Evolutionary conservation across 2,797 vertebrate genomes (phyloP).

Genomic region (Coluber constrictor): DNA sequence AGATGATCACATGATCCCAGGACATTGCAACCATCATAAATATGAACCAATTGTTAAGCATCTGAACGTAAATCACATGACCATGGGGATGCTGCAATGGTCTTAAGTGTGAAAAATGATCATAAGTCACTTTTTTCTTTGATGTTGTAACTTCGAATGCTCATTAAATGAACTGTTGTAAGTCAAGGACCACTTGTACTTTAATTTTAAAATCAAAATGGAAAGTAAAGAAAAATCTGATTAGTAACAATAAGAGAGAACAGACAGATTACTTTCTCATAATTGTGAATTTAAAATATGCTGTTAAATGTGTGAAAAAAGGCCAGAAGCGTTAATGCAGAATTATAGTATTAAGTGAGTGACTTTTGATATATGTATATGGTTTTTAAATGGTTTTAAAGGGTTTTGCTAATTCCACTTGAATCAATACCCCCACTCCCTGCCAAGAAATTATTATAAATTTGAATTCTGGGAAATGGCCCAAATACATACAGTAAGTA

Average conservation of each 20-base stretch:
- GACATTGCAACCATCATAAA: too few species aligned
- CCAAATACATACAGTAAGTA: fast-evolving
- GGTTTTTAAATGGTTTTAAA: background rate
- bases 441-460: background rate
- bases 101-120: too few species aligned
- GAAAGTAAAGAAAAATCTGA: background rate
- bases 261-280: background rate
- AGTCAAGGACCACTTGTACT: background rate
- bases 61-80: too few species aligned
- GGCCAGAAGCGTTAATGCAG: background rate
- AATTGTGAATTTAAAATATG: background rate
- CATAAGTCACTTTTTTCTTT: too few species aligned
- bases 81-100: too few species aligned
- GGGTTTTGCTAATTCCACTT: slow-evolving; percentile 1
- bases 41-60: too few species aligned
- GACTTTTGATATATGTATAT: fast-evolving
- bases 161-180: too few species aligned
- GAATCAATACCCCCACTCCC: background rate
- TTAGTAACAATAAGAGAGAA: background rate
- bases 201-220: background rate
- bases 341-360: background rate
- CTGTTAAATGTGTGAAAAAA: background rate
- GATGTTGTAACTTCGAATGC: too few species aligned
- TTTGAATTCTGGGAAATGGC: background rate
- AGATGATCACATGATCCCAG: too few species aligned